These are phyloP conservation scores for Nothoprocta pentlandii DNA, from an alignment of 2,113 vertebrate genomes.

Conservation along the genomic window DNA sequence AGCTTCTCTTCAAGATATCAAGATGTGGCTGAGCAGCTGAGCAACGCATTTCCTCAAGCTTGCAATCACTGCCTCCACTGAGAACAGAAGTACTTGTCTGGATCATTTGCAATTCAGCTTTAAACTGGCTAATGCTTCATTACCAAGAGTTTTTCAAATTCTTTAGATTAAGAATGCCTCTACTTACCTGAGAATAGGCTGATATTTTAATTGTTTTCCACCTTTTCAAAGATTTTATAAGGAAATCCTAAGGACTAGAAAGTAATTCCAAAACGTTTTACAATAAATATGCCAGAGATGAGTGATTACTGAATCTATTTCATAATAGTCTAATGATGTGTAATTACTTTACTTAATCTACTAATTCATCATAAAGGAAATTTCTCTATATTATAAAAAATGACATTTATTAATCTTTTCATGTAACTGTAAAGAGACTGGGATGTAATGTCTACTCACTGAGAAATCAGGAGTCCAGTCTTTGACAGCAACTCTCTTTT, in stretches of 20 bases:
- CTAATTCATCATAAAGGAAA: slow-evolving; percentile 40
- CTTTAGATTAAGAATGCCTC: not conserved
- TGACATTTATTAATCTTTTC: slow-evolving; percentile 17
- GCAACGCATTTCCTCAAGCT: slow-evolving; percentile 79
- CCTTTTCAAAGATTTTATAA: not conserved
- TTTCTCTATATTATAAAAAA: not conserved
- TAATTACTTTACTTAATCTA: slow-evolving; percentile 67
- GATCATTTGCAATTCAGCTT: slow-evolving; percentile 33
- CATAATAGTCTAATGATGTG: slow-evolving; percentile 58
- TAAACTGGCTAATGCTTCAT: not conserved
- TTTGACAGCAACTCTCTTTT: slow-evolving; percentile 12
- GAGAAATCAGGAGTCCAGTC: not conserved
- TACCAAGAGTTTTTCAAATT: slow-evolving; percentile 26
- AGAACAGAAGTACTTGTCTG: slow-evolving; percentile 32
- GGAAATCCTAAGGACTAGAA: not conserved
- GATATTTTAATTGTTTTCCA: slow-evolving; percentile 7
- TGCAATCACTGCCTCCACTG: slow-evolving; percentile 65
- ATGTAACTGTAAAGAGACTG: not conserved
- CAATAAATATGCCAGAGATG: slow-evolving; percentile 29
- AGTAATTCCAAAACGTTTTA: slow-evolving; percentile 31
- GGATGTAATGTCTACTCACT: not conserved
- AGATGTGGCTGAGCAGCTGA: slow-evolving; percentile 74
- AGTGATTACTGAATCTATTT: slow-evolving; percentile 56
- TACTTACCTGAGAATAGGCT: slow-evolving; percentile 22
- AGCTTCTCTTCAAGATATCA: slow-evolving; percentile 82